Evolutionary conservation across 2,113 vertebrate species (phyloP).

Genomic region (Hippocampus barbouri): DNA sequence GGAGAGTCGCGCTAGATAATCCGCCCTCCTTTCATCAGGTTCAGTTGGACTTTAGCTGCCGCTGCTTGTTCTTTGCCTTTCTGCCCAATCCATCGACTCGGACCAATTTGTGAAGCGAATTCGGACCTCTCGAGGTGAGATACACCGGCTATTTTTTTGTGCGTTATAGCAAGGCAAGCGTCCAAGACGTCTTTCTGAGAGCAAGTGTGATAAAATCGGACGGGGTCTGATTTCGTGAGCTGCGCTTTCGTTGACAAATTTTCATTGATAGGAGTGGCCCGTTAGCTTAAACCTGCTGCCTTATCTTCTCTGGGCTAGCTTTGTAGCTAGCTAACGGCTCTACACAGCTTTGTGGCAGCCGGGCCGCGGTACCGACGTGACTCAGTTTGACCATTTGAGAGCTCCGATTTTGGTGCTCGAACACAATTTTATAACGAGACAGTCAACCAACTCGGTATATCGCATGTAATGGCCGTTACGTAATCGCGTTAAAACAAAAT

Average conservation of each 20-base stretch:
- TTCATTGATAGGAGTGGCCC: constrained; percentile 65
- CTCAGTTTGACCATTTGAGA: neutral
- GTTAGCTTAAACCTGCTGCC: constrained; percentile 25
- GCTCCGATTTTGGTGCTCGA: neutral
- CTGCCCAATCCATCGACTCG: constrained; percentile 50
- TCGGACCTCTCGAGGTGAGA: constrained; percentile 58
- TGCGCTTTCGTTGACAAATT: constrained; percentile 22
- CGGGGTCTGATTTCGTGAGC: neutral
- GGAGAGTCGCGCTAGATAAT: constrained; percentile 22
- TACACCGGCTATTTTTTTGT: constrained; percentile 20
- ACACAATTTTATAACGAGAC: neutral
- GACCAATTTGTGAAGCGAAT: constrained; percentile 58
- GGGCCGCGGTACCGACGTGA: constrained; percentile 25
- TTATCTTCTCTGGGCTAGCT: constrained; percentile 43
- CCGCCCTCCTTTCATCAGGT: constrained; percentile 46
- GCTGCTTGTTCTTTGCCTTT: constrained; percentile 47
- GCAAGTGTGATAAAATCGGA: no score
- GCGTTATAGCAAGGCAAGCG: no score
- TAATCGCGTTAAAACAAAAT: neutral
- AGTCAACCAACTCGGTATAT: no score
- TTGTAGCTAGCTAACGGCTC: constrained; percentile 21
- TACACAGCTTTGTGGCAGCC: constrained; percentile 61
- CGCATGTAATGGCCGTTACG: neutral
- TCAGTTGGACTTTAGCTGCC: constrained; percentile 46
- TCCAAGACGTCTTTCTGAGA: neutral